These are phyloP conservation scores for Catharus bicknelli DNA, from an alignment of 2,113 vertebrate species.

Conservation along the genomic window DNA sequence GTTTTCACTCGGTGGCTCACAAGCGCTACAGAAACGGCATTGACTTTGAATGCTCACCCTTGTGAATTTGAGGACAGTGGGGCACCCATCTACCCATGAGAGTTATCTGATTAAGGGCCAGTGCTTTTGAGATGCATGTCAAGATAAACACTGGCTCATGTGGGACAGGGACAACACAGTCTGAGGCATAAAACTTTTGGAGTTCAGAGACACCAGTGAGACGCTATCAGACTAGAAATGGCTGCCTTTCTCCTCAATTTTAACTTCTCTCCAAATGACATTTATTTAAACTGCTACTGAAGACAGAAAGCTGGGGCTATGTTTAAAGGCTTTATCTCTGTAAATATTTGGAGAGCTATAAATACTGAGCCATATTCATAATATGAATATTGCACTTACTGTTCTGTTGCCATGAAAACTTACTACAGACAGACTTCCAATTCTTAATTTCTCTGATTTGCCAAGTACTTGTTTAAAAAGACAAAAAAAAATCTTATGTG, in stretches of 20 bases:
- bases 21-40: rapidly evolving
- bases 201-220: background rate
- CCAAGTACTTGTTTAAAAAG: background rate
- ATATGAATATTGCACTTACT: conserved; percentile 1
- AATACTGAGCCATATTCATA: conserved; percentile 25
- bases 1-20: rapidly evolving
- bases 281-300: conserved; percentile 31
- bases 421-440: background rate
- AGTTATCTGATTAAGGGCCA: background rate
- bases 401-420: conserved; percentile 31
- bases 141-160: background rate
- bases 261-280: background rate
- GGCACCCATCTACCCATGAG: background rate
- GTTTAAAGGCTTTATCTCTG: conserved; percentile 43
- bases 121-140: background rate
- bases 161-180: background rate
- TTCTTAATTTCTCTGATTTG: conserved; percentile 12
- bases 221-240: background rate
- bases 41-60: background rate
- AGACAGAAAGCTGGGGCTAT: conserved; percentile 20
- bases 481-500: background rate
- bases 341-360: conserved; percentile 58
- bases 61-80: rapidly evolving
- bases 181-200: background rate
- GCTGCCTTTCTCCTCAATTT: background rate